Evolutionary conservation across 2,113 vertebrate species (phyloP).

Genomic region (Melanotaenia duboulayi): DNA sequence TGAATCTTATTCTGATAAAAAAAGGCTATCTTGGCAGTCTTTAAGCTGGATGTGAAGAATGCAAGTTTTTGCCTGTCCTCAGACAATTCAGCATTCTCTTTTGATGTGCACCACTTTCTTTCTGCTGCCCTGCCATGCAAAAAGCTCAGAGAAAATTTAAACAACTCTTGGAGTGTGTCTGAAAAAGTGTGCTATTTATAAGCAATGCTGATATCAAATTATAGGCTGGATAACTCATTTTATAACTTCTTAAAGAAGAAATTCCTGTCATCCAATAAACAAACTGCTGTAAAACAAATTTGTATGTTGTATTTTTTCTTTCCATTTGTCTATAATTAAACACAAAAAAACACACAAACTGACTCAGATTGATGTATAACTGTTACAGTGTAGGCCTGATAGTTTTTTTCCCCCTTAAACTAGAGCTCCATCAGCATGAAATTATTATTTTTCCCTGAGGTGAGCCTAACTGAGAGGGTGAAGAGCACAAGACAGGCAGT

Average conservation of each 20-base stretch:
- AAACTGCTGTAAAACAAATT: not conserved
- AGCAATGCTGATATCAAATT: no score
- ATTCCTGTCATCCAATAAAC: not conserved
- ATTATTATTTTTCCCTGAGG: slow-evolving; percentile 64
- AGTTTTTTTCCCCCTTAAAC: slow-evolving; percentile 74
- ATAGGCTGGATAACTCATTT: not conserved
- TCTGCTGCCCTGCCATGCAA: no score
- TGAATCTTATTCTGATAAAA: no score
- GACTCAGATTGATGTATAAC: not conserved
- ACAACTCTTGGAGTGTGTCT: no score
- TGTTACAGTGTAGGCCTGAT: slow-evolving; percentile 54
- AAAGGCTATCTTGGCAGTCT: no score
- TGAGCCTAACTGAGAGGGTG: slow-evolving; percentile 46
- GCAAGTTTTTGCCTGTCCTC: no score
- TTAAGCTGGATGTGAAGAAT: no score
- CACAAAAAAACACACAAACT: not conserved
- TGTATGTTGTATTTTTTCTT: not conserved
- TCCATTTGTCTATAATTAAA: not conserved
- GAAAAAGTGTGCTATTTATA: not conserved
- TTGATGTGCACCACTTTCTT: no score
- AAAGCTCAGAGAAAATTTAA: no score
- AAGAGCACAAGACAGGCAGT: slow-evolving; percentile 40
- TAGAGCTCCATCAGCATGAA: slow-evolving; percentile 49
- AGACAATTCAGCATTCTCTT: no score
- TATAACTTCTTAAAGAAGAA: not conserved